These are phyloP conservation scores for Antechinus flavipes DNA, from an alignment of 2,113 vertebrate species.

Conservation along the genomic window DNA sequence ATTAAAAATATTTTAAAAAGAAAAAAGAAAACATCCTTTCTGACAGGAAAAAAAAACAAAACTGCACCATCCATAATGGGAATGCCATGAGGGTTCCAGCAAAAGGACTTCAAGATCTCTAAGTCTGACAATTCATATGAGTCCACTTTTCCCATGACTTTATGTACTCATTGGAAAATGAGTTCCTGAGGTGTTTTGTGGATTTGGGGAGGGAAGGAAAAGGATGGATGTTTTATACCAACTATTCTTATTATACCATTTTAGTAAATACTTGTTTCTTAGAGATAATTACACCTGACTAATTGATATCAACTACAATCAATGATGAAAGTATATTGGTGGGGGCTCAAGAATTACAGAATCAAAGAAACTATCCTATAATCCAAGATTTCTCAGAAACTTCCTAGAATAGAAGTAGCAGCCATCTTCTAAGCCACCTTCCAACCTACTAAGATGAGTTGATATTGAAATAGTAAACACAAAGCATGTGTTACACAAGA, in stretches of 20 bases:
- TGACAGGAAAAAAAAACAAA: neutral
- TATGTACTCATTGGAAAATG: neutral
- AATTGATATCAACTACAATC: neutral
- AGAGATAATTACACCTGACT: neutral
- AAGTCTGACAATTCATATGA: neutral
- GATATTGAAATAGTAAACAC: neutral
- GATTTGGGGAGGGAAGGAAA: neutral
- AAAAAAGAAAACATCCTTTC: no score
- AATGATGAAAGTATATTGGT: neutral
- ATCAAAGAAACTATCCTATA: neutral
- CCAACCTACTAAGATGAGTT: neutral
- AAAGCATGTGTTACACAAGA: neutral
- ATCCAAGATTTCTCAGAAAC: neutral
- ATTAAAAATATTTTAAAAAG: no score
- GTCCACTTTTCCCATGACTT: neutral
- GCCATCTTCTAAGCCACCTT: neutral
- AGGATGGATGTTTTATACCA: neutral
- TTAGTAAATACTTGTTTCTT: neutral
- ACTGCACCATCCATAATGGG: neutral
- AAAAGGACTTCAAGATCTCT: neutral
- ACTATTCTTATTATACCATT: neutral
- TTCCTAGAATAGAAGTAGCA: neutral
- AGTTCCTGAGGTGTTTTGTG: neutral
- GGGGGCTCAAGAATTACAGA: neutral
- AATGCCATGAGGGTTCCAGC: neutral